Base-by-base conservation (phyloP, 1,140 invertebrate species). In the Ceratina japonica region DNA sequence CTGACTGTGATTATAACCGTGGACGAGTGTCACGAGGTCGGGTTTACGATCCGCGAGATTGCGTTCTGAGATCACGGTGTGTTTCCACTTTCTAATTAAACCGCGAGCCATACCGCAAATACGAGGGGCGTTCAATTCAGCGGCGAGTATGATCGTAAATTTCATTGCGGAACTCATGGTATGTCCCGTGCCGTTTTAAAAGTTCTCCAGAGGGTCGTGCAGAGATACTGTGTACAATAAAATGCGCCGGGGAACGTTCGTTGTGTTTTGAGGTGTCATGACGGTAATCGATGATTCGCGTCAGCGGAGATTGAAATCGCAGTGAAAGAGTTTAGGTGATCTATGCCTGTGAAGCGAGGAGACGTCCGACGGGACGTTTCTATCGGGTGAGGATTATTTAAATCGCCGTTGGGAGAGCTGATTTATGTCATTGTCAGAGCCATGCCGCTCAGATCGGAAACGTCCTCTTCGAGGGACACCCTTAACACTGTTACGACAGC, bases 391-490 rank as follows among this genome's bases (percentile, higher is more conserved):
- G 64, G 65, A 59, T 54, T 59, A 18, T 64, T 73, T 31, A 20
- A 62, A 71, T 77, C 20, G 27, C 27, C 27, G 24, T 31, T 31
- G 62, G 18, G 44, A 18, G 27, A 62, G 51, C 27, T 63, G 59
- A 62, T 84, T 66, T 69, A 66, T 63, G 64, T 81, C 37, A 74
- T 59, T 66, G 64, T 61, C 78, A 75, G 52, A 61, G 77, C 68
- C 66, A 87, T 88, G 87, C 81, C 87, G 27, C 72, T 79, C 56
- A 69, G 75, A 73, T 82, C 85, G 37, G 77, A 74, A 63, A 58
- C 20, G 44, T 82, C 82, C 13, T 77, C 68, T 13, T 88, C 87
- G 66, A 87, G 86, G 81, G 83, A 88, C 65, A 84, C 79, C 24
- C 72, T 88, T 20, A 68, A 84, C 65, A 80, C 79, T 20, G 58